Conservation (phyloP, 1,140 invertebrate species). For the Maniola jurtina region DNA sequence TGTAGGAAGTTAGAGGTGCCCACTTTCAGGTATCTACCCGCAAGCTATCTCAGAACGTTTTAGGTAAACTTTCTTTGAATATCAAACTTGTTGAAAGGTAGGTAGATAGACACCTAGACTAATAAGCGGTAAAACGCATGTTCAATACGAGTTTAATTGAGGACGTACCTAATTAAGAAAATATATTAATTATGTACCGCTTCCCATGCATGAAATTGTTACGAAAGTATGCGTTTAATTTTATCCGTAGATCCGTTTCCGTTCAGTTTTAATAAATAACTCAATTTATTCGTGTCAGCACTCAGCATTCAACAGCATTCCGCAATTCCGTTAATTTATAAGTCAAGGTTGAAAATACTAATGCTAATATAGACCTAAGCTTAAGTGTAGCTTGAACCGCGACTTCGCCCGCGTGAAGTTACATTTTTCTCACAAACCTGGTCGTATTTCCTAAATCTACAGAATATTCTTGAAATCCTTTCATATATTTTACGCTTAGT, state of each 20-base stretch:
- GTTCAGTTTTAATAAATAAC: conserved; percentile 7
- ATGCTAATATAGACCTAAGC: no score
- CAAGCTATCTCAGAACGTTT: conserved; percentile 3
- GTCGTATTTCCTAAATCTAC: no score
- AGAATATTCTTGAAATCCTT: no score
- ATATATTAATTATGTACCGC: conserved; percentile 18
- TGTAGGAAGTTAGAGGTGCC: no score
- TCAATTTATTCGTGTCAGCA: conserved; percentile 3
- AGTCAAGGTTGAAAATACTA: conserved; percentile 3
- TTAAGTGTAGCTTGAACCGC: no score
- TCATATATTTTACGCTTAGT: no score
- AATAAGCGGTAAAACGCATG: conserved; percentile 26
- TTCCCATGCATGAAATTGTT: conserved; percentile 12
- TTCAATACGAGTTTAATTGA: conserved; percentile 22
- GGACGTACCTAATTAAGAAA: conserved; percentile 28
- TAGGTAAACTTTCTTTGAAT: conserved; percentile 20
- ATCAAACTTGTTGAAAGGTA: conserved; percentile 21
- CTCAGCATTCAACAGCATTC: not conserved
- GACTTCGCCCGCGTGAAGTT: no score
- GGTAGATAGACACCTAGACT: conserved; percentile 2
- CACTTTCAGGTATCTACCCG: not conserved
- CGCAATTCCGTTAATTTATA: not conserved
- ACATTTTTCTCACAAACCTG: no score
- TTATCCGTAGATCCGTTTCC: conserved; percentile 5
- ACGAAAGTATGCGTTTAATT: conserved; percentile 1